Conservation (phyloP, 1,140 invertebrate genomes). For the Apis florea region DNA sequence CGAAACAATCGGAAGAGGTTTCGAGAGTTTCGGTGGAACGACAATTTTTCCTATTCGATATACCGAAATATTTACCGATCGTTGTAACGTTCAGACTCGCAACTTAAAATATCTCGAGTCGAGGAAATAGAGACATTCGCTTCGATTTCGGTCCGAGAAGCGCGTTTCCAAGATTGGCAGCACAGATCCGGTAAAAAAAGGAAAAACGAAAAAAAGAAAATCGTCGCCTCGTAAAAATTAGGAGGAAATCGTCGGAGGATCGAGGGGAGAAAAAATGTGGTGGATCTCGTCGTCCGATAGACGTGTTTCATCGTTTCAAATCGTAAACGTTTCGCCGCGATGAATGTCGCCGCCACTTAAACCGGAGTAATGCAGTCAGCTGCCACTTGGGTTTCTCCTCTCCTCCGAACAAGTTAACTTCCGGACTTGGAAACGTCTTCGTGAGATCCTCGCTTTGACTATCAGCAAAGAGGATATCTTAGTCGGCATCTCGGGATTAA, state of each 20-base stretch:
- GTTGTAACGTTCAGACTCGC: too few relatives aligned
- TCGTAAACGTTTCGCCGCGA: conserved; percentile 49
- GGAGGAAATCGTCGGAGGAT: too few relatives aligned
- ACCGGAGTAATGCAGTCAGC: conserved; percentile 60
- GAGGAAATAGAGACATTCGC: too few relatives aligned
- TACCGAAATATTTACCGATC: too few relatives aligned
- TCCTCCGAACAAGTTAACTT: conserved; percentile 59
- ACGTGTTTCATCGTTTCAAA: conserved; percentile 34
- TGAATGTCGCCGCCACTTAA: conserved; percentile 49
- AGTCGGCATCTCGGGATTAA: conserved; percentile 68
- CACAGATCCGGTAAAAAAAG: neutral
- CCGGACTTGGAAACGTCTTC: conserved; percentile 55
- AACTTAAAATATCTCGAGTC: too few relatives aligned
- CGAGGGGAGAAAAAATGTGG: too few relatives aligned
- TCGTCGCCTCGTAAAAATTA: conserved; percentile 8
- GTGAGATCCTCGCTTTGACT: conserved; percentile 62
- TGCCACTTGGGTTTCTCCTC: conserved; percentile 55
- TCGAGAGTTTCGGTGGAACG: neutral
- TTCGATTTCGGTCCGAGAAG: too few relatives aligned
- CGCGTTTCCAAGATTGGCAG: neutral
- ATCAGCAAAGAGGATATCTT: conserved; percentile 67
- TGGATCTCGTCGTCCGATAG: neutral
- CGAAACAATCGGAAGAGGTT: neutral
- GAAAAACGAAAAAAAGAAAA: too few relatives aligned
- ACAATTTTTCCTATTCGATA: too few relatives aligned